Base-by-base conservation (phyloP, 2,113 vertebrate species). In the Trochalopteron elliotii region DNA sequence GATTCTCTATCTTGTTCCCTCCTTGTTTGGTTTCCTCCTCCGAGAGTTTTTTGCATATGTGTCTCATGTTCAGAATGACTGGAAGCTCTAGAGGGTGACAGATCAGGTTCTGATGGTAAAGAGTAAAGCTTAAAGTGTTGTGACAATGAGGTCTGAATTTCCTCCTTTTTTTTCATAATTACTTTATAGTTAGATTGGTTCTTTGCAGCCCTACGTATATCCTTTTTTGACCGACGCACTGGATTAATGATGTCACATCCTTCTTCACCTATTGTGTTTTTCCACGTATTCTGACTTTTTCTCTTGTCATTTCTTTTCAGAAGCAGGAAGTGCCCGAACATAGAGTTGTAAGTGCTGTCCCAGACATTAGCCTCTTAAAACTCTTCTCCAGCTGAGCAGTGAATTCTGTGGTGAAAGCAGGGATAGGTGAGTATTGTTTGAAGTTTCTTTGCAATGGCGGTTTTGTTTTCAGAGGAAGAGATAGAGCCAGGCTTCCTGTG, bases 301-400 rank as follows among this genome's bases (percentile, higher is more conserved):
- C 8, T 35, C 27, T n/a, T 10, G 7, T n/a, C 2, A 1, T 70
- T 56, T 25, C 3, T 27, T 49, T 79, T 15, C 28, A 40, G 33
- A 23, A 79, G 5, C n/a, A 35, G 61, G 67, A 90, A 87, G 67
- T 45, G 7, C 24, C 33, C 15, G 44, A 22, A 14, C 44, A 30
- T 1, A 52, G 37, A 63, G 12, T 25, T 50, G 10, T 2, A 24
- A 35, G 45, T 0, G 0, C 9, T 25, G 22, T n/a, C 52, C 27
- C 33, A 37, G 40, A 25, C 12, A 6, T 3, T 9, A 13, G 7
- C 15, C 3, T 61, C 63, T 67, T 52, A 13, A 65, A 80, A 65
- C 20, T 24, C 60, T 35, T 79, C 11, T 80, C 22, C 63, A 47
- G 42, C 37, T 42, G 27, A 67, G 47, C 42, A 11, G 33, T 37